Conservation (phyloP, 2,797 vertebrate genomes). For the Parotocinclus haroldoi region DNA sequence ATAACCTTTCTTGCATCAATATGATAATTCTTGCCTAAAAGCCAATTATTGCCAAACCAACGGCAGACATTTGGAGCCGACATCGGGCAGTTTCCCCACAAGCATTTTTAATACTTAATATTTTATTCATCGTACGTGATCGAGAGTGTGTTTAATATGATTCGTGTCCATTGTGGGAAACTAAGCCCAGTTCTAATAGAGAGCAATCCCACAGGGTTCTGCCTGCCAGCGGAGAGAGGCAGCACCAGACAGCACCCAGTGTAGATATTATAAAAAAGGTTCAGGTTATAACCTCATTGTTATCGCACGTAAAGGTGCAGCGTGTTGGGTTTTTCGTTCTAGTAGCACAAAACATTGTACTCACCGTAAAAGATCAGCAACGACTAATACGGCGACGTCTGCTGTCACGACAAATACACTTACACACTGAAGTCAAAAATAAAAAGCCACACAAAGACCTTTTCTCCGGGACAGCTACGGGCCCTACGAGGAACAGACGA, state of each 20-base stretch:
- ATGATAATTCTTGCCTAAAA: too few species aligned
- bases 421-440: constrained; percentile 15
- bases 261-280: neutral
- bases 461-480: too few species aligned
- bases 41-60: too few species aligned
- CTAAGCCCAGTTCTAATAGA: neutral
- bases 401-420: constrained; percentile 26
- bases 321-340: neutral
- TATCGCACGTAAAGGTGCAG: neutral
- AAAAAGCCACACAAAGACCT: too few species aligned
- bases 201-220: neutral
- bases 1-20: too few species aligned
- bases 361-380: constrained; percentile 26
- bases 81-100: too few species aligned
- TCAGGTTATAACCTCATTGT: neutral
- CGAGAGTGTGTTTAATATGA: too few species aligned
- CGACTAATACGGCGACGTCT: constrained; percentile 25
- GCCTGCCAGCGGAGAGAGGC: constrained; percentile 8
- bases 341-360: constrained; percentile 33
- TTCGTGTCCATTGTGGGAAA: too few species aligned
- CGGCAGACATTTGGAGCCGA: too few species aligned
- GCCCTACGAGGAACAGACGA: too few species aligned
- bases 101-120: too few species aligned
- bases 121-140: too few species aligned
- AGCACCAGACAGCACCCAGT: neutral